Conservation (phyloP, 23 tunicate genomes). For the Trididemnum clinides region DNA sequence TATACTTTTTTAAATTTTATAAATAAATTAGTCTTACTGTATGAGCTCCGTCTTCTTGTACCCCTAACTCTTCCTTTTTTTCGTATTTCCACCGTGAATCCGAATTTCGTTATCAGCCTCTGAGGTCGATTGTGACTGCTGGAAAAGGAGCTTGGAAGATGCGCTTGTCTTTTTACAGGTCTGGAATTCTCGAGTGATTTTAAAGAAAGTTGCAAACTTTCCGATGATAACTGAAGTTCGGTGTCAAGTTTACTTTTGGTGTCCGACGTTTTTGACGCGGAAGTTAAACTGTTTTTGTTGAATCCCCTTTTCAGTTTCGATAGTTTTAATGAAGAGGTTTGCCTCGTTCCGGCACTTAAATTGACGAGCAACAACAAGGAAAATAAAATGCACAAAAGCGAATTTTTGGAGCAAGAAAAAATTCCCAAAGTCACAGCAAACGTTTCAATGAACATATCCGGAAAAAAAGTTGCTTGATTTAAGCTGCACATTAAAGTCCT, state of each 20-base stretch:
- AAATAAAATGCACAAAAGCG: not conserved
- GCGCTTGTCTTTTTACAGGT: not conserved
- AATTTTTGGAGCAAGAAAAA: not conserved
- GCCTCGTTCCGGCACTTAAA: not conserved
- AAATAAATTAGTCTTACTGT: too few species aligned
- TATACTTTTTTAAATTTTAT: too few species aligned
- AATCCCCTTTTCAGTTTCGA: not conserved
- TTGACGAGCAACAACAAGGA: not conserved
- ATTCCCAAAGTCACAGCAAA: too few species aligned
- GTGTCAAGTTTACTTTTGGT: not conserved
- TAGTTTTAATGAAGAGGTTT: not conserved
- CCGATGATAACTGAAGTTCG: not conserved
- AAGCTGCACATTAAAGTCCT: too few species aligned
- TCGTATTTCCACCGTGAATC: not conserved
- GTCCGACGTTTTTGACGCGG: too few species aligned
- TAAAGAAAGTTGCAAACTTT: not conserved
- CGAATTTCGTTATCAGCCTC: not conserved
- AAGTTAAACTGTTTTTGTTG: not conserved
- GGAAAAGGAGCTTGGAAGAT: not conserved
- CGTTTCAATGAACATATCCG: too few species aligned
- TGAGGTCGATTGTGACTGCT: not conserved
- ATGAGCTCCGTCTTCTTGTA: not conserved
- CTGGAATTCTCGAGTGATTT: not conserved
- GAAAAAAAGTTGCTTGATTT: too few species aligned
- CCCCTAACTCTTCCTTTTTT: slow-evolving; percentile 1